Evolutionary conservation across 2,888 invertebrate species (phyloP).

Genomic region (Notodonta dromedarius): DNA sequence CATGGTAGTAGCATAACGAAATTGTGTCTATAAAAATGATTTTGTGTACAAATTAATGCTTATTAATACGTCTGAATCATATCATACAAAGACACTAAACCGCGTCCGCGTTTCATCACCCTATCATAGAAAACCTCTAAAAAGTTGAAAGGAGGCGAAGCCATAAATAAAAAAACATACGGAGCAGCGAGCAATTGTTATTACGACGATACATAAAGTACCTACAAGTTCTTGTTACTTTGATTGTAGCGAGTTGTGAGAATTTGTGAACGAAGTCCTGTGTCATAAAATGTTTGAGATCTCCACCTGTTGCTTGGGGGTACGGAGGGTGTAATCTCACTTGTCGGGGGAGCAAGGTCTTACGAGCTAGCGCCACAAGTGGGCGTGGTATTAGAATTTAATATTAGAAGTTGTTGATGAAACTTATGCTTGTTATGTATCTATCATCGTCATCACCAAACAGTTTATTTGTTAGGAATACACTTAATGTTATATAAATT

Average conservation of each 20-base stretch:
- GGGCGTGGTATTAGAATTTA: too few species aligned
- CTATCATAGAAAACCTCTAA: background rate
- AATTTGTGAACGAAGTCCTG: conserved; percentile 14
- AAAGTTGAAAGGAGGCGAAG: conserved; percentile 1
- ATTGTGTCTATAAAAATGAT: too few species aligned
- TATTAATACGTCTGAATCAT: too few species aligned
- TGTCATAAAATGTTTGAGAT: conserved; percentile 25
- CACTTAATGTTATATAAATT: too few species aligned
- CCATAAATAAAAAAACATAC: background rate
- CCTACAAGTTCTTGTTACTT: conserved; percentile 16
- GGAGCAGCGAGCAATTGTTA: background rate
- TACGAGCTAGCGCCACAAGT: background rate
- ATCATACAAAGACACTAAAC: too few species aligned
- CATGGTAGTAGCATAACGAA: too few species aligned
- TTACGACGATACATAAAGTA: conserved; percentile 9
- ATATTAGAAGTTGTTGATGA: too few species aligned
- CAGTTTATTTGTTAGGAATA: background rate
- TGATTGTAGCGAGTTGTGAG: conserved; percentile 14
- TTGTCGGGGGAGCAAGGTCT: conserved; percentile 6
- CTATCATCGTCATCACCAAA: background rate
- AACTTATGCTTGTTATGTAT: too few species aligned
- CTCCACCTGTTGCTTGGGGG: conserved; percentile 35
- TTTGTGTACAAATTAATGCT: too few species aligned
- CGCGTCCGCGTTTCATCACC: background rate
- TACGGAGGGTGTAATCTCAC: conserved; percentile 6